Conservation (phyloP, 2,888 invertebrate species). For the Drosophila merina region DNA sequence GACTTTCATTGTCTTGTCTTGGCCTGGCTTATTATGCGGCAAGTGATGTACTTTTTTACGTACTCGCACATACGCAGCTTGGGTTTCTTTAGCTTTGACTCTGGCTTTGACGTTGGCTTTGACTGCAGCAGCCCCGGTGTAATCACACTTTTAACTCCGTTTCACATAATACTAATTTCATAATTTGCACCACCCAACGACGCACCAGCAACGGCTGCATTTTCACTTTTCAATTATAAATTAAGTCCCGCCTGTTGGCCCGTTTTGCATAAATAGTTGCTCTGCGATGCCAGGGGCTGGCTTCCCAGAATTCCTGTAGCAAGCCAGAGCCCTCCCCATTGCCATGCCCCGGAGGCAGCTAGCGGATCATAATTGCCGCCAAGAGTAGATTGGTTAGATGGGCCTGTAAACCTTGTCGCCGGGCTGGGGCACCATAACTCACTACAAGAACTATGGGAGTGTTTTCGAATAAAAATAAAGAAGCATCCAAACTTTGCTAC, state of each 20-base stretch:
- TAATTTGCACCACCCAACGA: constrained; percentile 70
- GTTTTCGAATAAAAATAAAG: neutral
- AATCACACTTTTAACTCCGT: constrained; percentile 78
- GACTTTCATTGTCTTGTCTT: constrained; percentile 74
- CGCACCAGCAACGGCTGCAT: constrained; percentile 32
- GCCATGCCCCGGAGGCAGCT: constrained; percentile 48
- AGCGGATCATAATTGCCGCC: constrained; percentile 70
- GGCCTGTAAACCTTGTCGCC: constrained; percentile 12
- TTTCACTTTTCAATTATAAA: constrained; percentile 59
- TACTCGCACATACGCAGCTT: constrained; percentile 1
- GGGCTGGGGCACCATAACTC: constrained; percentile 7
- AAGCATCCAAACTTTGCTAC: neutral
- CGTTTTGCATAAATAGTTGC: constrained; percentile 57
- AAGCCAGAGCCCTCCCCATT: constrained; percentile 34
- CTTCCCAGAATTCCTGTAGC: constrained; percentile 37
- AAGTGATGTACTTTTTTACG: constrained; percentile 37
- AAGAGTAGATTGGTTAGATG: constrained; percentile 9
- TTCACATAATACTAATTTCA: constrained; percentile 79
- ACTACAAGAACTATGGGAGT: constrained; percentile 1
- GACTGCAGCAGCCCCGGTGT: constrained; percentile 55
- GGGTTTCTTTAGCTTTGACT: constrained; percentile 2
- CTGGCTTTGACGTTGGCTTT: constrained; percentile 11
- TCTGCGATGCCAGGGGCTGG: constrained; percentile 10
- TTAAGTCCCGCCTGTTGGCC: constrained; percentile 47
- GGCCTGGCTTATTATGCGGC: constrained; percentile 64